These are phyloP conservation scores for Pachycephus smyrnensis DNA, from an alignment of 2,888 invertebrate species.

Conservation along the genomic window DNA sequence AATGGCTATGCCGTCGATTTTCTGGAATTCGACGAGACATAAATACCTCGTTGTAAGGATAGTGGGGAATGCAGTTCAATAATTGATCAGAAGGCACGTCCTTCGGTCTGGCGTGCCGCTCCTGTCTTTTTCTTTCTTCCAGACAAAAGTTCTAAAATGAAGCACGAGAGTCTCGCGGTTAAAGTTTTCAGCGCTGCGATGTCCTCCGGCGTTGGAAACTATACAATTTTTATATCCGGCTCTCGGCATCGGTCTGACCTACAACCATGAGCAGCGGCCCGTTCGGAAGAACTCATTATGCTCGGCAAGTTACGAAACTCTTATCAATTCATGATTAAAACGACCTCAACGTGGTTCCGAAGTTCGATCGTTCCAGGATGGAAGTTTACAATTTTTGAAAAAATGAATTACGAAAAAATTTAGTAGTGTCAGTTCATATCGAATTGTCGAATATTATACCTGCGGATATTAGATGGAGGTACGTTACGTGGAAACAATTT, in stretches of 20 bases:
- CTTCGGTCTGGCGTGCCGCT: neutral
- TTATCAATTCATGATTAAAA: constrained; percentile 55
- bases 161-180: neutral
- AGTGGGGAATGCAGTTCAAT: neutral
- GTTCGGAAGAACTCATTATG: constrained; percentile 34
- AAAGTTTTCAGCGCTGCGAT: constrained; percentile 9
- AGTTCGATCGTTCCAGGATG: constrained; percentile 28
- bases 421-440: neutral
- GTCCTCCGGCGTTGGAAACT: constrained; percentile 25
- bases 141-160: neutral
- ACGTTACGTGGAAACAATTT: neutral
- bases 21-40: neutral
- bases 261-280: constrained; percentile 2
- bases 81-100: neutral
- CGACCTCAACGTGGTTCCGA: constrained; percentile 26
- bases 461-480: neutral
- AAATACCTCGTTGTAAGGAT: neutral
- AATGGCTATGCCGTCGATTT: neutral
- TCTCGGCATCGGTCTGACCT: constrained; percentile 7
- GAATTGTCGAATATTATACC: neutral
- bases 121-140: neutral
- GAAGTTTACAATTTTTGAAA: constrained; percentile 14
- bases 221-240: constrained; percentile 35
- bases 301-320: constrained; percentile 45
- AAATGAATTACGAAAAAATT: neutral